Conservation (phyloP, 2,113 vertebrate genomes). For the Asarcornis scutulata region DNA sequence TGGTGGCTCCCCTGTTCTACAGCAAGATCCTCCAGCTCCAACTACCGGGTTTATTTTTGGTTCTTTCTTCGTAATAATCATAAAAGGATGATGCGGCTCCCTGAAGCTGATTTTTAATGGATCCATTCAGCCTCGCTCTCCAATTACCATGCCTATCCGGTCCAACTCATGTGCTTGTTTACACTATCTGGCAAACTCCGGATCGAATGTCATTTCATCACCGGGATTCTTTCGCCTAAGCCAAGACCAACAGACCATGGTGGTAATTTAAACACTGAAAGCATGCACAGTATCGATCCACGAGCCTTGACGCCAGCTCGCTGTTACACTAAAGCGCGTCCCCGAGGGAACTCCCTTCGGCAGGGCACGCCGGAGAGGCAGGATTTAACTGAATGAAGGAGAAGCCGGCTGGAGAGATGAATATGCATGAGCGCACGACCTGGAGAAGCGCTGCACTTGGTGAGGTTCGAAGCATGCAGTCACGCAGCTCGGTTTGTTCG, state of each 20-base stretch:
- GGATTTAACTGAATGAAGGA: not conserved
- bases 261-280: conserved; percentile 40
- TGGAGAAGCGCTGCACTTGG: not conserved
- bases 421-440: not conserved
- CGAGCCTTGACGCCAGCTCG: not conserved
- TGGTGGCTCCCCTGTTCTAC: not conserved
- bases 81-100: not conserved
- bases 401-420: not conserved
- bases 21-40: not conserved
- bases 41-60: not conserved
- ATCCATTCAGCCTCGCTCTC: not conserved
- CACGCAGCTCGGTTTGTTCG: not conserved
- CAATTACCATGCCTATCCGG: conserved; percentile 13
- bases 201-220: conserved; percentile 21
- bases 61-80: not conserved
- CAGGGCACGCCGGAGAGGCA: not conserved
- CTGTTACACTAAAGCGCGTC: not conserved
- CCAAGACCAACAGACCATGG: conserved; percentile 40
- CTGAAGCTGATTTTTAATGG: not conserved
- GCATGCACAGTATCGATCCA: not conserved
- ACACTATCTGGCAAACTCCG: not conserved
- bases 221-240: not conserved
- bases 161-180: conserved; percentile 31
- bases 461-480: not conserved
- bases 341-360: not conserved